Conservation (phyloP, 2,113 vertebrate species). For the Misgurnus mizolepis region DNA sequence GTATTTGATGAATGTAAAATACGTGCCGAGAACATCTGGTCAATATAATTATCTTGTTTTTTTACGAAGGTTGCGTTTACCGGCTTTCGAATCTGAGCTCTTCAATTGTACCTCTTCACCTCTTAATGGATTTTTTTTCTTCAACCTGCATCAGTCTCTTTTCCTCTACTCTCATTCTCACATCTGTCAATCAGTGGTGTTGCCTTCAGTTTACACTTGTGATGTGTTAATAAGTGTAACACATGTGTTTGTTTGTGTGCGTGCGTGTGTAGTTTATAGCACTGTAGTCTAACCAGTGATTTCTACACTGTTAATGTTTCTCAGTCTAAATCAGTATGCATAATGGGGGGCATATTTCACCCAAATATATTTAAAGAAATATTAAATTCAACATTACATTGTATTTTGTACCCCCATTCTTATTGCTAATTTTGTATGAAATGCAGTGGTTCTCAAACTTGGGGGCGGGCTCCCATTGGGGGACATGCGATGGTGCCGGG, state of each 20-base stretch:
- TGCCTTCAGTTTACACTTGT: slow-evolving; percentile 4
- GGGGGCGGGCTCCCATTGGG: too few species aligned
- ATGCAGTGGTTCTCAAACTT: too few species aligned
- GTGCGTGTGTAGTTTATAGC: not conserved
- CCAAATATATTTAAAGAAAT: not conserved
- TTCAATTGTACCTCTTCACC: not conserved
- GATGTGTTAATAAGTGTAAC: slow-evolving; percentile 25
- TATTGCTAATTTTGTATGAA: too few species aligned
- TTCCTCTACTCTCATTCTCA: not conserved
- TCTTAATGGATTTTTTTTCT: not conserved
- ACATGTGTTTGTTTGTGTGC: not conserved
- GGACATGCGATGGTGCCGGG: too few species aligned
- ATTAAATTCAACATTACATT: too few species aligned
- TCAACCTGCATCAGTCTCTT: not conserved
- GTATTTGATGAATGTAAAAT: too few species aligned
- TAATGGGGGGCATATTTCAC: not conserved
- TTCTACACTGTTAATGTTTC: not conserved
- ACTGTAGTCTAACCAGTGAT: not conserved
- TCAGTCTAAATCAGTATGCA: slow-evolving; percentile 1
- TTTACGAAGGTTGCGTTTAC: too few species aligned
- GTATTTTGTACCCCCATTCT: too few species aligned
- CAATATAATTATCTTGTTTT: too few species aligned
- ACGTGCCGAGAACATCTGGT: too few species aligned
- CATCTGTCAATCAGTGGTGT: not conserved
- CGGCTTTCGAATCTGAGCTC: too few species aligned